Percentiles rank a stretch among this genome's conserved stretches.
Conservation (phyloP, 2,797 vertebrate species). For the Chloroceryle inda region DNA sequence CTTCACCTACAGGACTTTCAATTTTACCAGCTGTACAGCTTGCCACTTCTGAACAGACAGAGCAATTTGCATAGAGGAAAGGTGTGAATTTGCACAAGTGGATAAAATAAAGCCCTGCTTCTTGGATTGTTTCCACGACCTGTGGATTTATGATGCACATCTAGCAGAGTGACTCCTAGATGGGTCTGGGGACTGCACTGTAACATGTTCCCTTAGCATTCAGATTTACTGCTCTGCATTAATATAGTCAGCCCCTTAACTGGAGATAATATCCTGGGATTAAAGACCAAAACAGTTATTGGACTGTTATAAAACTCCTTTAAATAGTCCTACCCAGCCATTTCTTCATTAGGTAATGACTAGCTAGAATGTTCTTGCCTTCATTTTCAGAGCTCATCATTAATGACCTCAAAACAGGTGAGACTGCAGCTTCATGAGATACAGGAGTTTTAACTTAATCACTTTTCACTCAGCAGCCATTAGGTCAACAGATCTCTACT, state of each 20-base stretch:
- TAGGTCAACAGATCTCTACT: constrained; percentile 76
- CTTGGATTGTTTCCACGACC: background rate
- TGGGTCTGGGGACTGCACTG: background rate
- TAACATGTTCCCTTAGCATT: background rate
- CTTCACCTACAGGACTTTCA: background rate
- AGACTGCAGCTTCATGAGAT: constrained; percentile 53
- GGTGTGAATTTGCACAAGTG: background rate
- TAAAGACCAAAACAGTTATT: constrained; percentile 2
- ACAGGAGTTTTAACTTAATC: constrained; percentile 59
- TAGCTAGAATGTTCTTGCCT: constrained; percentile 37
- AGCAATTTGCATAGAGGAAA: background rate
- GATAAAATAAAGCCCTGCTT: background rate
- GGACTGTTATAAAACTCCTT: constrained; percentile 35
- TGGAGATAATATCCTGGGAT: constrained; percentile 24
- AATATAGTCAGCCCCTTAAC: constrained; percentile 1
- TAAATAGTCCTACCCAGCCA: background rate
- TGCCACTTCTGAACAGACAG: background rate
- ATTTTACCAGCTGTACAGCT: background rate
- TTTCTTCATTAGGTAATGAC: constrained; percentile 62
- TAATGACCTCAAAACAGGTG: constrained; percentile 61
- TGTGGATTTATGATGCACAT: background rate
- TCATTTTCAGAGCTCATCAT: constrained; percentile 7
- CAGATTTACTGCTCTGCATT: background rate
- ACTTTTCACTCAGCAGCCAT: constrained; percentile 70
- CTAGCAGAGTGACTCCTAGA: constrained; percentile 16